A percentile compares a stretch with the other conserved stretches of the same genome.
Evolutionary conservation across 2,113 vertebrate genomes (phyloP).

Genomic region (Pollimyrus isidori): DNA sequence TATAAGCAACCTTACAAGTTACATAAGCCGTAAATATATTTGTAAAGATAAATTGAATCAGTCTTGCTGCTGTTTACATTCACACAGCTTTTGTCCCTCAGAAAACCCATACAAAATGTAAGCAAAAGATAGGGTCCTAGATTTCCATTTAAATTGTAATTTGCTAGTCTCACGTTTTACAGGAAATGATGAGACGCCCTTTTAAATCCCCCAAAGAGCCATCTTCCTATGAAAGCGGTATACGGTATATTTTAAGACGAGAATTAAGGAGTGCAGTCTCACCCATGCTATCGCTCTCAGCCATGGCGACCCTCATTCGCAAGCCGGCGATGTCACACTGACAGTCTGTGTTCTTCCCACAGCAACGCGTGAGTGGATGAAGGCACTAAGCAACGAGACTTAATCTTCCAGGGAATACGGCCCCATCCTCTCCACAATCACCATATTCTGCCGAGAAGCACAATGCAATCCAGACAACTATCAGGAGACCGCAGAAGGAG

Average conservation of each 20-base stretch:
- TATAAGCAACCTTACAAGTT: slow-evolving; percentile 26
- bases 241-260: background rate
- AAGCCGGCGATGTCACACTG: slow-evolving; percentile 12
- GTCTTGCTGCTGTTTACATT: background rate
- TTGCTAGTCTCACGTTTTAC: background rate
- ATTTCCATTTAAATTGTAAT: background rate
- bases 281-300: slow-evolving; percentile 19
- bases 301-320: slow-evolving; percentile 44
- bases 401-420: background rate
- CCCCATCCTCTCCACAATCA: background rate
- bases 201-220: background rate
- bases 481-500: background rate
- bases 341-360: slow-evolving; percentile 7
- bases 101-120: background rate
- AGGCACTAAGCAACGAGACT: background rate
- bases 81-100: background rate
- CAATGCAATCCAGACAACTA: background rate
- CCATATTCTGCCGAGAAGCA: background rate
- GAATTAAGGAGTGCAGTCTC: background rate
- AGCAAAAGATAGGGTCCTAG: background rate
- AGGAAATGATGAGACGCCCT: too few relatives aligned
- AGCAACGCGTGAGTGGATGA: background rate
- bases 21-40: slow-evolving; percentile 17
- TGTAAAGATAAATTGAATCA: slow-evolving; percentile 1
- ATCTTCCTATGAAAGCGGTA: background rate